phyloP scores from a whole-genome alignment of 2,113 vertebrate species.

The Tragelaphus scriptus region DNA sequence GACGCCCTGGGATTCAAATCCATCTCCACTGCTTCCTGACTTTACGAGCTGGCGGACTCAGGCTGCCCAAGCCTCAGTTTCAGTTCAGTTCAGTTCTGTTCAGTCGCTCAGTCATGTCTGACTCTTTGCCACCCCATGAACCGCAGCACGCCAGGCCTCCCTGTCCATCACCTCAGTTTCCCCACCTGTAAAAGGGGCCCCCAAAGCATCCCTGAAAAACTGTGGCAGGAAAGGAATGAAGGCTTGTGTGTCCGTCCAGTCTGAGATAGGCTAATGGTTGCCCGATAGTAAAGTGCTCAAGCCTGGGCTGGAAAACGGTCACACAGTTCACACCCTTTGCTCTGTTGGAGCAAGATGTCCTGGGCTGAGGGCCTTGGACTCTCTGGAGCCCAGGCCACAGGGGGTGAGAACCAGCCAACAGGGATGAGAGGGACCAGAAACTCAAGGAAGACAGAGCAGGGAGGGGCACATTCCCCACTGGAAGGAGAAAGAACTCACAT shows the following conservation, averaged over 20 bases:
- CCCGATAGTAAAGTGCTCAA: neutral
- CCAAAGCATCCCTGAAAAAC: fast-evolving
- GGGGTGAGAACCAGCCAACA: fast-evolving
- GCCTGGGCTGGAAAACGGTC: neutral
- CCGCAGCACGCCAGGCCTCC: too few relatives aligned
- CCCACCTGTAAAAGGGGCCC: neutral
- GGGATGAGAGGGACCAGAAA: neutral
- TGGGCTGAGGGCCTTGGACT: neutral
- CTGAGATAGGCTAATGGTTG: neutral
- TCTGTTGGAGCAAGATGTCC: neutral
- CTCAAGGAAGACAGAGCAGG: neutral
- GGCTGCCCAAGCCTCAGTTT: neutral
- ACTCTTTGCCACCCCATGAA: too few relatives aligned
- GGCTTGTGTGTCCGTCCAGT: neutral
- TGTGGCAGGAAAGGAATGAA: too few relatives aligned
- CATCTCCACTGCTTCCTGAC: too few relatives aligned
- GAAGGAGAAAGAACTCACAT: neutral
- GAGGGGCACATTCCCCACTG: neutral
- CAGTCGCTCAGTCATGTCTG: too few relatives aligned
- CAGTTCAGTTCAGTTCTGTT: too few relatives aligned
- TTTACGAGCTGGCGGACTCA: neutral
- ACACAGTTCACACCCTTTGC: neutral
- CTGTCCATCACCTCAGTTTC: neutral
- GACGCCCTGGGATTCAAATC: neutral
- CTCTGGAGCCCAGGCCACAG: neutral